These are phyloP conservation scores for Arnoldichthys spilopterus DNA, from an alignment of 2,797 vertebrate species.

Conservation along the genomic window DNA sequence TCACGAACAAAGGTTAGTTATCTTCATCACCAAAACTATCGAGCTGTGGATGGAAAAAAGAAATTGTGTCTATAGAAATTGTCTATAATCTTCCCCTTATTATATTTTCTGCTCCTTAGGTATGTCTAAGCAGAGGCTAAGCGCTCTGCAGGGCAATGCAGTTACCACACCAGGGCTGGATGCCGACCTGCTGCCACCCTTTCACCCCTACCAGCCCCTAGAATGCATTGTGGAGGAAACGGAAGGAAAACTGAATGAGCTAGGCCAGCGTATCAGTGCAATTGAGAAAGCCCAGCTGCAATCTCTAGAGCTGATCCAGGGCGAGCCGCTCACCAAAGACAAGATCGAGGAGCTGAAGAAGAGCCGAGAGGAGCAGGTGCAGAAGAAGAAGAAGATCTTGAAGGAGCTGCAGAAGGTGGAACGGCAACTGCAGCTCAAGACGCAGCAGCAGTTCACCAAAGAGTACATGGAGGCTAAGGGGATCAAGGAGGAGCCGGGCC, in stretches of 20 bases:
- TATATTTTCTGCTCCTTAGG: conserved; percentile 79
- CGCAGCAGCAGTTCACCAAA: conserved; percentile 99
- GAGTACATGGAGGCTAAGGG: conserved; percentile 99
- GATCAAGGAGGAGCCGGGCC: conserved; percentile 88
- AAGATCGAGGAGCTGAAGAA: conserved; percentile 92
- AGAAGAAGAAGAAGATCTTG: conserved; percentile 99
- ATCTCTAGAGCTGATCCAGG: conserved; percentile 91
- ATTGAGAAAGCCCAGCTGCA: conserved; percentile 91
- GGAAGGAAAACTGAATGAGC: conserved; percentile 98
- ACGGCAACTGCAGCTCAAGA: conserved; percentile 99
- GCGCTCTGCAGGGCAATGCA: conserved; percentile 89
- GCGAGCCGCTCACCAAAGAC: conserved; percentile 91
- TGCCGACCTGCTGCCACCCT: conserved; percentile 92
- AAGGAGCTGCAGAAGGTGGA: conserved; percentile 99
- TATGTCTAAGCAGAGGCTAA: conserved; percentile 94
- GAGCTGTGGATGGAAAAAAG: background rate
- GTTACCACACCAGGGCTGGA: conserved; percentile 76
- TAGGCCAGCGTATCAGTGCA: conserved; percentile 96
- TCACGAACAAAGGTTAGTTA: conserved; percentile 92
- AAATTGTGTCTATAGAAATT: no score
- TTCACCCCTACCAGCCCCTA: conserved; percentile 97
- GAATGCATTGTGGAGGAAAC: conserved; percentile 99
- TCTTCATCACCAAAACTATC: background rate
- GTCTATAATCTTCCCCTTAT: background rate
- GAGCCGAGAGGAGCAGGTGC: conserved; percentile 95